Base-by-base conservation (phyloP, 2,888 invertebrate genomes). In the Seira ritae region DNA sequence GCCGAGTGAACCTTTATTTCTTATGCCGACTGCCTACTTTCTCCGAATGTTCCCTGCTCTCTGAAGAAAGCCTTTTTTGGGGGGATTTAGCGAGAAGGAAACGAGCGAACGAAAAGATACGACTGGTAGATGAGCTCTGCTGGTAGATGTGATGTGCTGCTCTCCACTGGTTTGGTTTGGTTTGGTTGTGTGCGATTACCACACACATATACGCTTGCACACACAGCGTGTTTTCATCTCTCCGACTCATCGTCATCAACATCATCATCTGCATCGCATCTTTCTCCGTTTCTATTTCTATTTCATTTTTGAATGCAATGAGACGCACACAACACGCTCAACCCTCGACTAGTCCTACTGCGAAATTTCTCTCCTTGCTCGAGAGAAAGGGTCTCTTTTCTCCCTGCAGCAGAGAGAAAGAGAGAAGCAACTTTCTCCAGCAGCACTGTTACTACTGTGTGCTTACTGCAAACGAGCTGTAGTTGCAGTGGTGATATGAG, bases 281-380 rank as follows among this genome's bases (percentile, higher is more conserved):
- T 83, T 83, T 83, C 83, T 83, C 83, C 83, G 73, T 78, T 83
- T 83, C 83, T 73, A 83, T 78, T 83, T 83, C 83, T 73, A 83
- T 78, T 83, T 78, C 78, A 72, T 78, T 76, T n/a, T 83, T 83
- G 17, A 83, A 83, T 83, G 78, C 83, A 83, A 72, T 83, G 69
- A 74, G 66, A 77, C 72, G 73, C 69, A 80, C 67, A 79, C 55
- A 80, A 2, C 3, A 31, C 8, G 31, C 31, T 31, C 31, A 68
- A 22, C 50, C 37, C 72, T 55, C 55, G 2, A 31, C 31, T 31
- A 8, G 31, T 55, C 6, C 6, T 55, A 55, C 55, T 55, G 55
- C 55, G 12, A 31, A 31, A 31, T 31, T 31, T n/a, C n/a, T 42
- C 6, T 42, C 17, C 12, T 17, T 15, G 17, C 15, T 8, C 12